Evolutionary conservation across 2,888 invertebrate species (phyloP).

Genomic region (Harmothoe impar): DNA sequence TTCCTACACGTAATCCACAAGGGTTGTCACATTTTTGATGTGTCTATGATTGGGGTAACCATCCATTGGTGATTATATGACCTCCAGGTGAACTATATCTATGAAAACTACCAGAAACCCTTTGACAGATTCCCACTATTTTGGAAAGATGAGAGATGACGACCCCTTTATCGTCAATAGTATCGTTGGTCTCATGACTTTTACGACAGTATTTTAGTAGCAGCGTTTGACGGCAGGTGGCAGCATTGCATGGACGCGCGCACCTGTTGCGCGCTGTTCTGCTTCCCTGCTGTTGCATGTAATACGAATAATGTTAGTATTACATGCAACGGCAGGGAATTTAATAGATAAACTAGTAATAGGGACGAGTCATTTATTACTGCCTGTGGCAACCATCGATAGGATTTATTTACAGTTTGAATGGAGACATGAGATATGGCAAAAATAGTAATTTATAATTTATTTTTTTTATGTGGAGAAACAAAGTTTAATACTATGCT

Average conservation of each 20-base stretch:
- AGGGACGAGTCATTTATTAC: no score
- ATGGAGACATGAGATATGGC: no score
- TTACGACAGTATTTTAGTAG: neutral
- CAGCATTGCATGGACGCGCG: neutral
- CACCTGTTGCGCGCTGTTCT: no score
- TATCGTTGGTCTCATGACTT: neutral
- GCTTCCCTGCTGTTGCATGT: no score
- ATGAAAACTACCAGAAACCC: neutral
- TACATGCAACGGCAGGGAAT: no score
- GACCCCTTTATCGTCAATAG: conserved; percentile 25
- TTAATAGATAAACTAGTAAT: no score
- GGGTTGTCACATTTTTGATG: neutral
- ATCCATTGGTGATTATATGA: neutral
- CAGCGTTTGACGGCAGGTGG: neutral
- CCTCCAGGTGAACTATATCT: neutral
- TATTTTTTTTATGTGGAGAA: no score
- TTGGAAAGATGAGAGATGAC: neutral
- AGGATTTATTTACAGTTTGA: no score
- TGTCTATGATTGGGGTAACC: neutral
- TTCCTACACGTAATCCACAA: neutral
- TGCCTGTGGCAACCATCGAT: no score
- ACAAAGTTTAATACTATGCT: no score
- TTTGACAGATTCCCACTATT: conserved; percentile 37
- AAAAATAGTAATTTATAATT: no score
- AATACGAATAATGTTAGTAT: no score